Evolutionary conservation across 92 coral and sea anemone genomes (phyloP), one percentile per base, ranked within the genome.

Genomic region (Epizoanthus ramosus): DNA sequence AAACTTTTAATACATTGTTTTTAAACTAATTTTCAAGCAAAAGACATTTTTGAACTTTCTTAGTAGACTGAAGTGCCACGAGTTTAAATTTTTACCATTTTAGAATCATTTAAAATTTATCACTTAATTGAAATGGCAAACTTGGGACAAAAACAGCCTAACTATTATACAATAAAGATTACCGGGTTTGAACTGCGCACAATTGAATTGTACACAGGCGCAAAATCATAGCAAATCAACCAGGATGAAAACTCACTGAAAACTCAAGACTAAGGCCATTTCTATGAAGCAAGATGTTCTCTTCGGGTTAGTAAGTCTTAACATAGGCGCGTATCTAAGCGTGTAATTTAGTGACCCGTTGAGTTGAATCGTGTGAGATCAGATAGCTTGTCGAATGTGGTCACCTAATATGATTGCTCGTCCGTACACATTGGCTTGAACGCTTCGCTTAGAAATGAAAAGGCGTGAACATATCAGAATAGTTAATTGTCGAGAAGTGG

Each of bases 71-170:
- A 67, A 1, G 21, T 33, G 47, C 6, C 14, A 67, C 71, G 45
- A 67, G 70, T 76, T 52, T 24, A 18, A 33, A 39, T 61, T 60
- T 50, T 77, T 77, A 19, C 19, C 18, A 41, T 19, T 41, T 60
- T 60, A 37, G 23, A 39, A 16, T 77, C 82, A 77, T 77, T 28
- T 60, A 77, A 77, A 39, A 77, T 77, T 77, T 47, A 77, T 59
- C 71, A 77, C 43, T 37, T 37, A 37, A 35, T 24, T 18, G 71
- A 60, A 31, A 37, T 8, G 68, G 22, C 25, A 31, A 31, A 57
- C 19, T 4, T 57, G 35, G 79, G 14, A 12, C 3, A 4, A 16
- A 33, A 19, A 5, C 21, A 19, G 23, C 3, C 54, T 8, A 47
- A 47, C 14, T 47, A 47, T 12, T 47, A 47, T 47, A 47, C 12